Evolutionary conservation across 2,888 invertebrate genomes (phyloP).

Genomic region (Argynnis bischoffii): DNA sequence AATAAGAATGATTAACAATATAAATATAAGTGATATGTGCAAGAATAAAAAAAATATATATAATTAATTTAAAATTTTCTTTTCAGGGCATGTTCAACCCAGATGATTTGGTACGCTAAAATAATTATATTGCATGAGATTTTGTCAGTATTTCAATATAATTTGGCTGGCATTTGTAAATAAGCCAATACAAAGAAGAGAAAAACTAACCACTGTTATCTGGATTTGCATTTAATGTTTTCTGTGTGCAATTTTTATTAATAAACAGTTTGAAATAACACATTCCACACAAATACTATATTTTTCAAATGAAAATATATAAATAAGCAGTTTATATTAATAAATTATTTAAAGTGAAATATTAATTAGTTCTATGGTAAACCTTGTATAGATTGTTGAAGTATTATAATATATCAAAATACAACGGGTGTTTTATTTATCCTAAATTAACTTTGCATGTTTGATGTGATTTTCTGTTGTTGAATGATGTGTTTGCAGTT

Average conservation of each 20-base stretch:
- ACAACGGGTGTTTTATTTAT: conserved; percentile 54
- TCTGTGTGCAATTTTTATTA: conserved; percentile 64
- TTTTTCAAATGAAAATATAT: conserved; percentile 31
- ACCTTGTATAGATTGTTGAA: conserved; percentile 69
- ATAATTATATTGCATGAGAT: conserved; percentile 67
- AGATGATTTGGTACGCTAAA: conserved; percentile 87
- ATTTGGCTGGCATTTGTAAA: conserved; percentile 63
- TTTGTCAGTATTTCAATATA: conserved; percentile 52
- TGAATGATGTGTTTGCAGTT: conserved; percentile 3
- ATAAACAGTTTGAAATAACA: conserved; percentile 45
- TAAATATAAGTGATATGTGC: too few species aligned
- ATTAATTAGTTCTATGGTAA: conserved; percentile 40
- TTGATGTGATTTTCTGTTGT: conserved; percentile 36
- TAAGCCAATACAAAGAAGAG: conserved; percentile 47
- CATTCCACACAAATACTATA: conserved; percentile 41
- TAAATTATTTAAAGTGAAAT: conserved; percentile 38
- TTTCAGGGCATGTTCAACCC: conserved; percentile 94
- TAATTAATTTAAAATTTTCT: conserved; percentile 40
- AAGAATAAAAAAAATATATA: background rate
- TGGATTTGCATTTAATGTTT: conserved; percentile 48
- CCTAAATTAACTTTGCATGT: conserved; percentile 40
- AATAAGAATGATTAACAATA: too few species aligned
- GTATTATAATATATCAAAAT: conserved; percentile 64
- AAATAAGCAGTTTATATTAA: conserved; percentile 35
- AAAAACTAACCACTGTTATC: conserved; percentile 40